Evolutionary conservation across 2,797 vertebrate genomes (phyloP).

Genomic region (Silurus aristotelis): DNA sequence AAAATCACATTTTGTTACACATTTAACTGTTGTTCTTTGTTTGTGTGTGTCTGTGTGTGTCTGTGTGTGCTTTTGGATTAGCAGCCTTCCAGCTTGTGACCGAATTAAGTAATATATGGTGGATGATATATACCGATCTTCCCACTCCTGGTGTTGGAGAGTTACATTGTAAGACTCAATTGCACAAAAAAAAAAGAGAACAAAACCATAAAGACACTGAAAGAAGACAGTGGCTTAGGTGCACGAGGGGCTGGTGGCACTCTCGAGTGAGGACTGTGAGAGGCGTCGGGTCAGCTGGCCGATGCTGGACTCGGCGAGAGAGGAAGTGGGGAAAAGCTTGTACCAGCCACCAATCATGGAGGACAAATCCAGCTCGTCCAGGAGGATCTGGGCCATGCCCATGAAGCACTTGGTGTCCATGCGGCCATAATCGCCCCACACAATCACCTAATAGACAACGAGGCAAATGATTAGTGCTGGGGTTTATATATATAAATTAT

Average conservation of each 20-base stretch:
- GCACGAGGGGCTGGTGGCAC: conserved; percentile 94
- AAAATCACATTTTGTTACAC: neutral
- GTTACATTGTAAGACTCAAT: conserved; percentile 7
- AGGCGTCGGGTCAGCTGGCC: conserved; percentile 91
- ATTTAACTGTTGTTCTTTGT: neutral
- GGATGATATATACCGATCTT: neutral
- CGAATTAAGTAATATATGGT: neutral
- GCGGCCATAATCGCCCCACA: conserved; percentile 97
- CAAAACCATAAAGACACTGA: conserved; percentile 26
- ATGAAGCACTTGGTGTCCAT: conserved; percentile 99
- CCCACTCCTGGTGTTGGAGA: neutral
- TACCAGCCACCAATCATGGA: conserved; percentile 90
- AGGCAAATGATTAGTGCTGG: neutral
- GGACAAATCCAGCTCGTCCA: conserved; percentile 96
- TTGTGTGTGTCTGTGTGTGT: conserved; percentile 14
- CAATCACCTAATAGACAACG: conserved; percentile 81
- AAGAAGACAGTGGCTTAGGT: conserved; percentile 71
- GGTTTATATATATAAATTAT: neutral
- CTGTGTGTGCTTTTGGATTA: neutral
- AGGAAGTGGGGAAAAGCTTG: conserved; percentile 98
- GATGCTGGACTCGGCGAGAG: conserved; percentile 93
- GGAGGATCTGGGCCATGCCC: conserved; percentile 97
- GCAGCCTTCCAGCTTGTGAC: conserved; percentile 12
- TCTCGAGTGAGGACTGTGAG: conserved; percentile 98
- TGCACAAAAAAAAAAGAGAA: conserved; percentile 22